Percentiles rank a stretch among this genome's conserved stretches.
Conservation (phyloP, 2,888 invertebrate species). For the Calameuta idolon region DNA sequence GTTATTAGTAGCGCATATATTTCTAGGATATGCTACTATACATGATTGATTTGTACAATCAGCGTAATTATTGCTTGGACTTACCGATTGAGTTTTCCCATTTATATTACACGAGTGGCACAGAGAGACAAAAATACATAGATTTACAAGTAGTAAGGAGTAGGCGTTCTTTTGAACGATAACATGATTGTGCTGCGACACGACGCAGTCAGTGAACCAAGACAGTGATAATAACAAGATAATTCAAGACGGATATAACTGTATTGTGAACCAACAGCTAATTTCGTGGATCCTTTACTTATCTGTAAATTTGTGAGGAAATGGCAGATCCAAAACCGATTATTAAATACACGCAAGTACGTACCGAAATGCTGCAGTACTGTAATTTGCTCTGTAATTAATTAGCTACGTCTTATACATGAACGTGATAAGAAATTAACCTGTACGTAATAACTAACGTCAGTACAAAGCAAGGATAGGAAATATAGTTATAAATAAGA, state of each 20-base stretch:
- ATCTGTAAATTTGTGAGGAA: background rate
- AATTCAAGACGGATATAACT: background rate
- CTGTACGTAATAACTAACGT: background rate
- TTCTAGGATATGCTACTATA: background rate
- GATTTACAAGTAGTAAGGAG: background rate
- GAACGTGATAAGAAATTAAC: no score
- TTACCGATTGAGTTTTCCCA: no score
- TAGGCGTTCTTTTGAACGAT: background rate
- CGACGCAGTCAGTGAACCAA: background rate
- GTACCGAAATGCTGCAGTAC: background rate
- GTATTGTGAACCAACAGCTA: background rate
- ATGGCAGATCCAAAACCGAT: slow-evolving; percentile 43
- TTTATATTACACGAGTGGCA: no score
- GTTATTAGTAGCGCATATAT: background rate
- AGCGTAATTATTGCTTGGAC: no score
- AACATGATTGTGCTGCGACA: background rate
- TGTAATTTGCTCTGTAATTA: background rate
- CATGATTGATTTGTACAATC: background rate
- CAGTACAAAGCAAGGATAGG: background rate
- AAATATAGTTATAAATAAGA: background rate
- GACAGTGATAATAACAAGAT: background rate
- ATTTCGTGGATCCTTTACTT: background rate
- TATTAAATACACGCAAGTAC: slow-evolving; percentile 47
- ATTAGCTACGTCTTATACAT: background rate
- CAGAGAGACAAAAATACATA: no score